Base-by-base conservation (phyloP, 2,888 invertebrate species). In the Polymixis lichenea region DNA sequence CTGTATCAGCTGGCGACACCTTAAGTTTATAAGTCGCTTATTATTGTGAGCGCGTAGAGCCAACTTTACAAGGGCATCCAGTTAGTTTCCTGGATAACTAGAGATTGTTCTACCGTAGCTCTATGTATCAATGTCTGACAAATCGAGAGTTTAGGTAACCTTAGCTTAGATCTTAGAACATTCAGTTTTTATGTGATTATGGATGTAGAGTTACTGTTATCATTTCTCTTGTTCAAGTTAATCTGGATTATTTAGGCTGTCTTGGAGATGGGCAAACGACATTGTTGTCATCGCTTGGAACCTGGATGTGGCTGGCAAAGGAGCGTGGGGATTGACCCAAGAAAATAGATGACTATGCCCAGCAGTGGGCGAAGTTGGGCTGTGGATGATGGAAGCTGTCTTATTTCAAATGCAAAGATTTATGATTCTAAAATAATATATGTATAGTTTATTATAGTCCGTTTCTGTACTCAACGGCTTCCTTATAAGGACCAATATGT, bases 61-160 rank as follows among this genome's bases (percentile, higher is more conserved):
- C 83, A 86, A 85, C 87, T 88, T 66, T 87, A 91, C 95, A 95
- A 96, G 95, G 95, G 95, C 95, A 90, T 85, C 95, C 90, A 89
- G 90, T 95, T 92, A 88, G 91, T 92, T 96, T 96, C 95, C 95
- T 95, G 95, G 88, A 91, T 91, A 90, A 87, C 90, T 91, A 90
- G 91, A 86, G 86, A 87, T 87, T 88, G 90, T 89, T 92, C 90
- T 90, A 91, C 73, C 72, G 38, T 88, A 86, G 80, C 80, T 87
- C 76, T 86, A 88, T 87, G 79, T 89, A 87, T 80, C 80, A 84
- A 77, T 78, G 75, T 78, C 78, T 77, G 25, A 64, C 77, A 51
- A 77, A 86, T 82, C 68, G 80, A 86, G 85, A 87, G 78, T 86
- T 84, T 80, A 77, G 70, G 17, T 86, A 82, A 85, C 86, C 81